Evolutionary conservation across 2,113 vertebrate species (phyloP), one percentile per base, ranked within the genome.

Genomic region (Caranx melampygus): DNA sequence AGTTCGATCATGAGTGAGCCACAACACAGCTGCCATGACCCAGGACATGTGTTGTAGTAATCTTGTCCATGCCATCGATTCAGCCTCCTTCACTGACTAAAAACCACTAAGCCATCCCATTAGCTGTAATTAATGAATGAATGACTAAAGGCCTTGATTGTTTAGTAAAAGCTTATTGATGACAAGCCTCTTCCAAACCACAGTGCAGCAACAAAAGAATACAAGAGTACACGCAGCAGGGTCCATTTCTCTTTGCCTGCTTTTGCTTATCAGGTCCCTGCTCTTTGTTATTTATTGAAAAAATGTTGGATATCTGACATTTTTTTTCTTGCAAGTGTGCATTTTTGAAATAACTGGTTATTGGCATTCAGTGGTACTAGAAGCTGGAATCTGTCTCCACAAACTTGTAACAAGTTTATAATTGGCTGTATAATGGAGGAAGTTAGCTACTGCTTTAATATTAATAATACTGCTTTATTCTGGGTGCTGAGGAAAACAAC

Each of bases 91-190:
- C 64, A 51, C 18, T 34, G 15, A 58, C 34, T 59, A n/a, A 21
- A 70, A 37, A 55, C 1, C 47, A 69, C 13, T 45, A 31, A 73
- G 73, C 34, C 16, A 6, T 13, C 35, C 20, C 35, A 64, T 89
- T 61, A 60, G 57, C 63, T 73, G 51, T 65, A 44, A 72, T 69
- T 75, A 75, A 55, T 75, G 62, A 57, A 35, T 21, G 15, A 34
- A 74, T 33, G 26, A 26, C 26, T 26, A 26, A 60, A 58, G 58
- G 75, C 45, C 61, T 18, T 72, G 42, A 72, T 57, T 79, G 51
- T 66, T 21, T 11, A 21, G 52, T 33, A 44, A 58, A 37, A 47
- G 63, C 16, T 77, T 66, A 75, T 58, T 75, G 66, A 16, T 45
- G 35, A 69, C 37, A 42, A 71, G 54, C 64, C 26, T 21, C 35